Base-by-base conservation (phyloP, 2,797 vertebrate species). In the Darevskia mixta region DNA sequence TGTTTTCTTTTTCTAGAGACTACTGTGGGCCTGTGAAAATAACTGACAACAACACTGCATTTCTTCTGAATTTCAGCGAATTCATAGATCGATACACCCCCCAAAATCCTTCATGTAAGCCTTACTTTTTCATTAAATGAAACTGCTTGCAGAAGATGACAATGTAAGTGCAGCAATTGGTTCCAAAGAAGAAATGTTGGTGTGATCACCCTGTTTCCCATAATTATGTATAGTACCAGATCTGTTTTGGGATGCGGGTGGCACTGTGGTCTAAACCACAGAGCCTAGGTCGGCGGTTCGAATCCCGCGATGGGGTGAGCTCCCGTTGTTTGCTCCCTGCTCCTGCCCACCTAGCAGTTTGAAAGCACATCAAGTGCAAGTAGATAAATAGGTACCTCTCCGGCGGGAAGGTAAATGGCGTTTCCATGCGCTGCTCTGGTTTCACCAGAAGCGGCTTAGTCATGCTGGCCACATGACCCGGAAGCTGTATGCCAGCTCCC, bases 11-110 rank as follows among this genome's bases (percentile, higher is more conserved):
- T 76, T 96, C 87, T 96, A 99, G 99, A 96, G 98, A 98, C 89
- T 99, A 99, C 94, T 99, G 99, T 96, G 98, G 92, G 87, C 98
- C 98, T 67, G 96, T 99, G 94, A 99, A 98, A 96, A 92, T 97
- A 93, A 98, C 97, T 69, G 95, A 96, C 92, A 99, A 99, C 97
- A 99, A 98, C 96, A 98, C 98, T 18, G 98, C 98, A 95, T 98
- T 99, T 96, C 98, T 99, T 88, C 95, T 98, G 88, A 98, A 98
- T 96, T 98, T 99, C 95, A 98, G 97, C 95, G 96, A 98, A 89
- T 98, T 98, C 96, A 98, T 99, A 92, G 97, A 98, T 87, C 97
- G 96, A 93, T 96, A 97, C 95, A 97, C 97, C 86, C 98, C 98
- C 90, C 98, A 97, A 95, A 96, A 98, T 89, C 97, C 98, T 1